Base-by-base conservation (phyloP, 2,113 vertebrate species). In the Vidua macroura region DNA sequence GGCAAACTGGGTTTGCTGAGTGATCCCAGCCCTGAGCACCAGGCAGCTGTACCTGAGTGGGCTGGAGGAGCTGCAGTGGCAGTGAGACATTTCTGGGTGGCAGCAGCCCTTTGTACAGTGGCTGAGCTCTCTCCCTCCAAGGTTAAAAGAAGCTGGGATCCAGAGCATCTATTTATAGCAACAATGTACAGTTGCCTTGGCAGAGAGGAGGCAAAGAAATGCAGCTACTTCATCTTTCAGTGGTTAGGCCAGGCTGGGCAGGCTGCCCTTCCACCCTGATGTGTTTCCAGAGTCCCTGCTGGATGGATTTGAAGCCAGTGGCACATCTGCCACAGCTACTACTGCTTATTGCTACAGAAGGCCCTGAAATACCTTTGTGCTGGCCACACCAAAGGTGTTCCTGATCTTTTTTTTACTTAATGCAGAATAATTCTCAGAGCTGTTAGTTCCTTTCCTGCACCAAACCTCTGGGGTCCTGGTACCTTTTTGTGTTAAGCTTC, bases 181-280 rank as follows among this genome's bases (percentile, higher is more conserved):
- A 59, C 78, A 76, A 92, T 68, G 88, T 96, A 81, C 96, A 94
- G 94, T 92, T 88, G 88, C 66, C 83, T 96, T 96, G 90, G 83
- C 93, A 94, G 70, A 85, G 86, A 77, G 35, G 31, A 91, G 81
- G 55, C 64, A 28, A 80, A 96, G 94, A 94, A 95, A 84, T 58
- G 89, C 75, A 84, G 16, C 82, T 33, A 30, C 83, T 95, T 86
- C 76, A 76, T 96, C 76, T n/a, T n/a, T 14, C 90, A 86, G 93
- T 1, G 37, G 83, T 67, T 41, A 28, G 84, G 70, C 77, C 70
- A n/a, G 9, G 74, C 89, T 51, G 93, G 95, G 86, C 81, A 76
- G 51, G 81, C 74, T 93, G 89, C 90, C 93, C 55, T 58, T 44
- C 6, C 3, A 44, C 53, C 78, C 72, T 78, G 73, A 44, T 1